Evolutionary conservation across 2,888 invertebrate species (phyloP), one percentile per base, ranked within the genome.

Genomic region (Amphiduros pacificus): DNA sequence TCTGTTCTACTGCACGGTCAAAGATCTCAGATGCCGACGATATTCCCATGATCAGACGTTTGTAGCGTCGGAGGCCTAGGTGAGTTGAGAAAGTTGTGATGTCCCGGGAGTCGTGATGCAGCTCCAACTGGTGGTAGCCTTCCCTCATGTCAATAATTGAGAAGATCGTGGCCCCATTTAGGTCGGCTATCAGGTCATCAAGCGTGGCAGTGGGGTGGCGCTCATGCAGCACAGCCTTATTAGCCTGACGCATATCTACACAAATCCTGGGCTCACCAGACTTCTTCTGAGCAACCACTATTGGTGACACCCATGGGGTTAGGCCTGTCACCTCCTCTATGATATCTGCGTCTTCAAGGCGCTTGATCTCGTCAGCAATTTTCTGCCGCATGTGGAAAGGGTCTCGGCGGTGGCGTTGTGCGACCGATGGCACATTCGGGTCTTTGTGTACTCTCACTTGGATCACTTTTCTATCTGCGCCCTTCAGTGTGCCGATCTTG

Each of bases 21-120:
- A 82, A 84, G 1, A 81, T 69, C 70, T 84, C 84, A 0, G 81
- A 78, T 4, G 84, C 84, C 55, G 80, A 80, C 1, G 61, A 66
- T 11, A 68, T 61, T 9, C 72, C 72, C 60, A 71, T 72, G n/a
- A 60, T 68, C 48, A 71, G 40, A 0, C 69, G 29, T 59, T 71
- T 71, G 55, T 69, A 71, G 32, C 68, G 40, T 17, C 32, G 64
- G 20, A 73, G 60, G 17, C 70, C 71, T 1, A 60, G 28, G 51
- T 73, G 73, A 1, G 70, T 71, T 11, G 31, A 55, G 54, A 71
- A 73, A 3, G 70, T 70, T n/a, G 69, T 69, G 4, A 72, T 70
- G 22, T 59, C 64, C 61, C 68, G 53, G 0, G 76, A 78, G 14
- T 74, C 67, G 32, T 28, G 28, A 26, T 68, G 54, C 4, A 72